phyloP scores from a whole-genome alignment of 1,140 invertebrate genomes.

The Drosophila sulfurigaster region DNA sequence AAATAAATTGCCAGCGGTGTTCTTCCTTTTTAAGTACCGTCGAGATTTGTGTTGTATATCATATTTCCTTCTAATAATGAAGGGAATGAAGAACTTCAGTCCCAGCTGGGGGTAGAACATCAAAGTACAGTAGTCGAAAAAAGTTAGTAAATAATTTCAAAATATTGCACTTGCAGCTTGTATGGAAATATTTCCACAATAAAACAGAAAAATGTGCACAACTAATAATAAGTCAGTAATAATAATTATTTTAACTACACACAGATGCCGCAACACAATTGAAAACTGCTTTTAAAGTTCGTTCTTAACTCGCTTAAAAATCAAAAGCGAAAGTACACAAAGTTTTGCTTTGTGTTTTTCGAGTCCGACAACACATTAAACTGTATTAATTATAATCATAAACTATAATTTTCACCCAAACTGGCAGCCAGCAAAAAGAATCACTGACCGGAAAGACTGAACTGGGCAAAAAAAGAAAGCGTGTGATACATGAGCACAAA shows the following conservation, averaged over 20 bases:
- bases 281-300: constrained; percentile 18
- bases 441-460: constrained; percentile 70
- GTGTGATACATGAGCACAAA: constrained; percentile 13
- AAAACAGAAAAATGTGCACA: constrained; percentile 3
- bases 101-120: not conserved
- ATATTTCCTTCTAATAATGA: not conserved
- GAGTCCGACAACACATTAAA: constrained; percentile 59
- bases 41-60: not conserved
- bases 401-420: constrained; percentile 76
- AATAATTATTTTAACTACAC: not conserved
- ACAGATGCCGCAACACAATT: constrained; percentile 8
- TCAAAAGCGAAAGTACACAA: constrained; percentile 62
- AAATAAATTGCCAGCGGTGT: not conserved
- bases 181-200: not conserved
- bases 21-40: not conserved
- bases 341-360: not conserved
- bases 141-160: not conserved
- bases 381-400: constrained; percentile 75
- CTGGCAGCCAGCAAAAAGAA: constrained; percentile 57
- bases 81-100: not conserved
- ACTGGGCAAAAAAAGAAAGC: constrained; percentile 60
- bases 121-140: not conserved
- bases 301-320: constrained; percentile 3
- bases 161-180: not conserved
- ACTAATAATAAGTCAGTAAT: not conserved